A percentile compares a stretch with the other conserved stretches of the same genome.
phyloP scores from a whole-genome alignment of 1,140 invertebrate species.

The Saccostrea cuccullata region DNA sequence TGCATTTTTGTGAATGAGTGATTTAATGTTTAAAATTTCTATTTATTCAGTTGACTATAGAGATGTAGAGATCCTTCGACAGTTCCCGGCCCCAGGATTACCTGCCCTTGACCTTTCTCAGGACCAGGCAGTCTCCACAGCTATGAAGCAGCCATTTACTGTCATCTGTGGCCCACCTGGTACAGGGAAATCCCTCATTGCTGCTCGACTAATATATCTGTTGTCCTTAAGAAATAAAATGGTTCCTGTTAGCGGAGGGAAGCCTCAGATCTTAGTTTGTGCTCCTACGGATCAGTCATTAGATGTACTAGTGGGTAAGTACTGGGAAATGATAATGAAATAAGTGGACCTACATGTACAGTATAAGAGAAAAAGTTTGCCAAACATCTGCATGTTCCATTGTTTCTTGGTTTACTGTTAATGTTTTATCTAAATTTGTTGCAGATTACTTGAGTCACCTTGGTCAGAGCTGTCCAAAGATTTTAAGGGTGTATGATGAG shows the following conservation, averaged over 20 bases:
- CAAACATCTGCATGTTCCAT: neutral
- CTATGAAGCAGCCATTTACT: conserved; percentile 67
- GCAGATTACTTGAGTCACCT: conserved; percentile 64
- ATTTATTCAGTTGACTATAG: conserved; percentile 59
- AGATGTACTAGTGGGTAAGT: conserved; percentile 72
- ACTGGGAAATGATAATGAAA: too few species aligned
- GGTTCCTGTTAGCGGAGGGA: conserved; percentile 32
- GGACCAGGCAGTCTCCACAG: conserved; percentile 62
- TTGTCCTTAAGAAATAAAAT: conserved; percentile 66
- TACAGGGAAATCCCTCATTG: conserved; percentile 73
- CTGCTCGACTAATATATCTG: conserved; percentile 62
- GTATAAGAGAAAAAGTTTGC: neutral
- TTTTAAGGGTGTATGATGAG: conserved; percentile 73
- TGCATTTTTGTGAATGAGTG: too few species aligned
- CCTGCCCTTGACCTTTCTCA: conserved; percentile 62
- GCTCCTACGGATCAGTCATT: conserved; percentile 71
- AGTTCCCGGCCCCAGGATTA: conserved; percentile 43
- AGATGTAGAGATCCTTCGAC: conserved; percentile 61
- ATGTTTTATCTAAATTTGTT: neutral
- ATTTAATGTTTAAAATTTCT: too few species aligned
- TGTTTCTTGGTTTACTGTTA: neutral
- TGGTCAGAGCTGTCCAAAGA: conserved; percentile 58
- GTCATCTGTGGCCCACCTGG: conserved; percentile 72
- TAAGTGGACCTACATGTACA: neutral
- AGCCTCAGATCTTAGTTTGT: conserved; percentile 72